These are phyloP conservation scores for Ramphastos sulfuratus DNA, from an alignment of 2,113 vertebrate genomes.

Conservation along the genomic window DNA sequence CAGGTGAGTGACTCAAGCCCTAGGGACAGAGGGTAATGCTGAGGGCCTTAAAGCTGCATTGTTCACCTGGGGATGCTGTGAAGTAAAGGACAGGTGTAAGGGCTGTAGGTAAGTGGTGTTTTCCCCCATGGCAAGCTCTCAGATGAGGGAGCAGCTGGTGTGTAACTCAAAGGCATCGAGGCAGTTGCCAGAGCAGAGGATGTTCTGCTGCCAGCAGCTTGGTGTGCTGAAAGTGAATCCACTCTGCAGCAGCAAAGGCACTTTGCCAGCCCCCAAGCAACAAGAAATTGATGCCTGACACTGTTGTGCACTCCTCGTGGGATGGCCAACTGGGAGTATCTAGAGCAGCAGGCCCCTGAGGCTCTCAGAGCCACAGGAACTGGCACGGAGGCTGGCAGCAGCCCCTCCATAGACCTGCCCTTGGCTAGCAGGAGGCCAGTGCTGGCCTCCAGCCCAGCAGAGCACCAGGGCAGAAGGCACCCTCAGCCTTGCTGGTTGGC, in stretches of 20 bases:
- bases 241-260: neutral
- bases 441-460: neutral
- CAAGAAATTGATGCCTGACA: neutral
- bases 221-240: neutral
- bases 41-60: neutral
- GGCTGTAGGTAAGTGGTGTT: slow-evolving; percentile 1
- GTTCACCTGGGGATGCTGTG: neutral
- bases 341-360: neutral
- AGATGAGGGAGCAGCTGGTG: slow-evolving; percentile 25
- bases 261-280: neutral
- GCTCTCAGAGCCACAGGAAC: neutral
- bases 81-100: neutral
- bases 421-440: neutral
- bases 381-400: neutral
- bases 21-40: neutral
- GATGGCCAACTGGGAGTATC: neutral
- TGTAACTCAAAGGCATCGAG: neutral
- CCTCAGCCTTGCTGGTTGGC: neutral
- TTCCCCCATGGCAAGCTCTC: slow-evolving; percentile 42
- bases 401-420: neutral
- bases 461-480: neutral
- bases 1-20: neutral
- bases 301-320: neutral
- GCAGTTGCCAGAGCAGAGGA: neutral
- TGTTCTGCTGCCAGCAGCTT: neutral